Evolutionary conservation across 2,888 invertebrate species (phyloP), one percentile per base, ranked within the genome.

Genomic region (Epirrhoe tristata): DNA sequence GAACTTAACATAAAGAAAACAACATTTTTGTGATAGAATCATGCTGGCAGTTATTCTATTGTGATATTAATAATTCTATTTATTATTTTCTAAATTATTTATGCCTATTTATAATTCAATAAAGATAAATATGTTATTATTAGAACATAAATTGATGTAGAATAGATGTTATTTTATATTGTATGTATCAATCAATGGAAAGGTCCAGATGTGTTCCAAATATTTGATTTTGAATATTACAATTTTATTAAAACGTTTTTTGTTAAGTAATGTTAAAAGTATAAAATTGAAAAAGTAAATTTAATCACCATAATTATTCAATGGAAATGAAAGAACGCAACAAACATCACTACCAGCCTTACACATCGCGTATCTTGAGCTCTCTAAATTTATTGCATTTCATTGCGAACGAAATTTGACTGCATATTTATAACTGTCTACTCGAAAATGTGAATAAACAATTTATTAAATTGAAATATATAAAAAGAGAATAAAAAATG

Each of bases 11-110:
- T 39, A 50, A 32, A 50, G 43, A 34, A 43, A 63, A 58, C 17
- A 58, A 53, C n/a, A 52, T 58, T 50, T 61, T 68, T 57, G 58
- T 60, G 64, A 66, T 70, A 73, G 74, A 80, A 78, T 80, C 78
- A 81, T 80, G 89, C 90, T 91, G 93, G 86, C 92, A 90, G 91
- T 89, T 89, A 82, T 79, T 88, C 91, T 93, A 89, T 88, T 93
- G 93, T 93, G 93, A 93, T 93, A 92, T 93, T 92, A 82, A 92
- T 91, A 90, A 90, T 90, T 88, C 77, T 90, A 90, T 93, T 91
- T 91, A 90, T 91, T 88, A 86, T 85, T 87, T 87, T 85, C 81
- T 89, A 90, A 88, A 87, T 87, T 90, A 90, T 91, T 90, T 89
- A 86, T 88, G 83, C 77, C 70, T 86, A 77, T 81, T 85, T 83